These are phyloP conservation scores for Cephalopachus bancanus DNA, from an alignment of 2,797 vertebrate species.

Conservation along the genomic window DNA sequence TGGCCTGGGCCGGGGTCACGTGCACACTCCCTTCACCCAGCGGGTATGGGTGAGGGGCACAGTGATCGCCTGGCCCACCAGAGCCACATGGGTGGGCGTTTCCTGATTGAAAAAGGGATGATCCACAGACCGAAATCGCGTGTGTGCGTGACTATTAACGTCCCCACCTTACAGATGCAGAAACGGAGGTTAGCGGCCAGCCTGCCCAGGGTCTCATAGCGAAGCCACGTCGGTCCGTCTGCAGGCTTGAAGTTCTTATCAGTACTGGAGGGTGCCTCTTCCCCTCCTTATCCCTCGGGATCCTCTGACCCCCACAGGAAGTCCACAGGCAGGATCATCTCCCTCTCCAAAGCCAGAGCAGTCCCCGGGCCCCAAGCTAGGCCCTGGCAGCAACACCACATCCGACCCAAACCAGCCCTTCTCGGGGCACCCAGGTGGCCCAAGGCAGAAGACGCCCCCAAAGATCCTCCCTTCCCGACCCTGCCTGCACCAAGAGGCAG, in stretches of 20 bases:
- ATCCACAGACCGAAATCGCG: background rate
- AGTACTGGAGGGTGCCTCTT: background rate
- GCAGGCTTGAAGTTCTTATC: background rate
- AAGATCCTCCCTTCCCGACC: background rate
- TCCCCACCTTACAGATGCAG: background rate
- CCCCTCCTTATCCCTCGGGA: background rate
- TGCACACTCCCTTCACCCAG: background rate
- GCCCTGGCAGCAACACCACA: background rate
- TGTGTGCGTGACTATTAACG: background rate
- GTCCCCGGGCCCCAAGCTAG: background rate
- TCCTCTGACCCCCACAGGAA: background rate
- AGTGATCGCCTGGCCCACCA: background rate
- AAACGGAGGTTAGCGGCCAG: background rate
- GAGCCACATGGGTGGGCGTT: background rate
- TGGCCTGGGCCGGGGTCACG: background rate
- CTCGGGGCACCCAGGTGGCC: background rate
- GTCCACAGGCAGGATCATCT: background rate
- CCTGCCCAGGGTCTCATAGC: background rate
- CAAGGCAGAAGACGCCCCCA: background rate
- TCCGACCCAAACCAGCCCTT: background rate
- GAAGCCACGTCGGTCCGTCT: background rate
- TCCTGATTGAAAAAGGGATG: background rate
- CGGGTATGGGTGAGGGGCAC: background rate
- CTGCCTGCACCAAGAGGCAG: background rate
- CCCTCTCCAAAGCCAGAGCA: background rate